Conservation (phyloP, 2,888 invertebrate genomes). For the Spisula solida region DNA sequence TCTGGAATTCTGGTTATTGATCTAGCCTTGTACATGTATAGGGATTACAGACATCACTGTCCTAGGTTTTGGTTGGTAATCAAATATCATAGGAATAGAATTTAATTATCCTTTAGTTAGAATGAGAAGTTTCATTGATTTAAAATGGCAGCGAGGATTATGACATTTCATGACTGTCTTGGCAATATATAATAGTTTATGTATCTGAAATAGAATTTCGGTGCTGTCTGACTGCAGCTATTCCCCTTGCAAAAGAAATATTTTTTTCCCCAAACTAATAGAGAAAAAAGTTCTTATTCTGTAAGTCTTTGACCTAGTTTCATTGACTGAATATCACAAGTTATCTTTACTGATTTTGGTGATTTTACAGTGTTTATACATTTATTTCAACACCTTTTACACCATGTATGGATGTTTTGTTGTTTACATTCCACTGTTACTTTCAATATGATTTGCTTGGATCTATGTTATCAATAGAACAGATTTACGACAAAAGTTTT, state of each 20-base stretch:
- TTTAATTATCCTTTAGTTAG: background rate
- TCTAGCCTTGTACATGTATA: background rate
- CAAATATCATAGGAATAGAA: background rate
- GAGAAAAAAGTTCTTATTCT: background rate
- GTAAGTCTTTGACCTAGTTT: background rate
- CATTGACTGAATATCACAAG: background rate
- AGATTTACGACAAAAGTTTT: background rate
- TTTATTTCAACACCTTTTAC: background rate
- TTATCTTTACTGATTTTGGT: background rate
- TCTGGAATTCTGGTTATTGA: constrained; percentile 11
- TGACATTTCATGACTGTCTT: background rate
- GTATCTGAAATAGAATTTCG: background rate
- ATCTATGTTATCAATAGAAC: background rate
- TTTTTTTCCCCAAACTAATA: background rate
- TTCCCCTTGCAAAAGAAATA: background rate
- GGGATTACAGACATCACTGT: background rate
- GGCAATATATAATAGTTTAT: too few relatives aligned
- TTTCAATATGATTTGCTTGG: background rate
- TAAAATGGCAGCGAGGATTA: background rate
- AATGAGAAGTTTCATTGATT: background rate
- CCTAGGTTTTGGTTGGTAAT: background rate
- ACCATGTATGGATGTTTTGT: too few relatives aligned
- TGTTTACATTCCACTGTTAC: too few relatives aligned
- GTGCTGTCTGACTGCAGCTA: background rate
- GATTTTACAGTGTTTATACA: background rate